These are phyloP conservation scores for Hemicrepidius hirtus DNA, from an alignment of 2,888 invertebrate genomes.

Conservation along the genomic window DNA sequence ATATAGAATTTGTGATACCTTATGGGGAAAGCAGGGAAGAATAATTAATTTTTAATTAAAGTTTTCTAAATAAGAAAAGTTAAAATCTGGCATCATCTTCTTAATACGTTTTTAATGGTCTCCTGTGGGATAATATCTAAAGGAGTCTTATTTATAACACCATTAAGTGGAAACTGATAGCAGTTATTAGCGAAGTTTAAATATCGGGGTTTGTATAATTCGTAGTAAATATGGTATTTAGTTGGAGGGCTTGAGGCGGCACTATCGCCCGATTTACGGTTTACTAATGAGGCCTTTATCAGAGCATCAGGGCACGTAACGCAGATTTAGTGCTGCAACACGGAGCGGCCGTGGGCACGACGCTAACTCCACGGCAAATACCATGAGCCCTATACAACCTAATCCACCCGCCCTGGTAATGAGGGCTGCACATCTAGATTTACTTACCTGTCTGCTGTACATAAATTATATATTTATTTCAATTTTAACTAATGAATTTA, in stretches of 20 bases:
- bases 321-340: conserved; percentile 71
- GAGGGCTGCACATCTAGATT: conserved; percentile 35
- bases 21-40: conserved; percentile 3
- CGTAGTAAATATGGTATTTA: conserved; percentile 58
- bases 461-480: conserved; percentile 53
- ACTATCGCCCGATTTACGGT: conserved; percentile 71
- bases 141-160: conserved; percentile 53
- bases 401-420: conserved; percentile 44
- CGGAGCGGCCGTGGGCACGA: conserved; percentile 57
- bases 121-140: conserved; percentile 39
- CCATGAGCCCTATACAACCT: conserved; percentile 52
- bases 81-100: conserved; percentile 41
- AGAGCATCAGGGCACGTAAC: conserved; percentile 72
- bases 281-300: conserved; percentile 74
- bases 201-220: conserved; percentile 57
- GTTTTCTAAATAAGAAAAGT: conserved; percentile 44
- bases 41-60: conserved; percentile 34
- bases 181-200: conserved; percentile 57
- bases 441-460: conserved; percentile 48
- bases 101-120: conserved; percentile 50
- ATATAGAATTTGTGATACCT: background rate
- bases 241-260: conserved; percentile 60
- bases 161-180: conserved; percentile 56
- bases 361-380: conserved; percentile 68
- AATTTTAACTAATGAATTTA: conserved; percentile 11